Evolutionary conservation across 2,888 invertebrate genomes (phyloP).

Genomic region (Gastracanthus pulcherrimus): DNA sequence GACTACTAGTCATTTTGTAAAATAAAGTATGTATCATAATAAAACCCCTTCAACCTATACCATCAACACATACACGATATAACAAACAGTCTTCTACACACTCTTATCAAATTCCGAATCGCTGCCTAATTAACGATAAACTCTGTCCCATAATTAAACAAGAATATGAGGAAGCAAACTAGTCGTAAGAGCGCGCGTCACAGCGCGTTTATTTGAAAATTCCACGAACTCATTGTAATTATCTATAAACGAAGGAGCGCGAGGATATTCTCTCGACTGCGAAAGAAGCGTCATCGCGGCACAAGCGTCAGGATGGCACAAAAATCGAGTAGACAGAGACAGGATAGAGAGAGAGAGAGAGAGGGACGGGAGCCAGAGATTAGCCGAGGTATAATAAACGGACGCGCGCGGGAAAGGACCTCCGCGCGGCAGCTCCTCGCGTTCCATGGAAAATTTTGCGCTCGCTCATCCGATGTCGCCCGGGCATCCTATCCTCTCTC

Average conservation of each 20-base stretch:
- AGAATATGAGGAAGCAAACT: background rate
- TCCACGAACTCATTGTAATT: conserved; percentile 28
- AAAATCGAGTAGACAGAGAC: background rate
- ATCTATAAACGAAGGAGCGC: conserved; percentile 3
- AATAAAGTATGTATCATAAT: background rate
- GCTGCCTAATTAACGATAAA: background rate
- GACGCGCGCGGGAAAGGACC: background rate
- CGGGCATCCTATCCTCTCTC: conserved; percentile 58
- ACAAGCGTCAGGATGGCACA: background rate
- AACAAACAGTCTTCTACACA: too few relatives aligned
- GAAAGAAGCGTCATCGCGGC: background rate
- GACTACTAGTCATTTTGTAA: background rate
- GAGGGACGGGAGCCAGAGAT: background rate
- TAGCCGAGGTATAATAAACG: background rate
- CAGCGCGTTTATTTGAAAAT: background rate
- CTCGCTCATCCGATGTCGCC: conserved; percentile 60
- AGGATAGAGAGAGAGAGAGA: conserved; percentile 2
- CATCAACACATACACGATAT: background rate
- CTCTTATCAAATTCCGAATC: background rate
- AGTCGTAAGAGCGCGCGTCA: background rate
- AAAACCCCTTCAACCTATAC: background rate
- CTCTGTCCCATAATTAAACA: background rate
- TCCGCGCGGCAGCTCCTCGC: too few relatives aligned
- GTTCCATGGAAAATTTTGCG: conserved; percentile 60
- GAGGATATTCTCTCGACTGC: background rate